These are phyloP conservation scores for Cylloceria caligata DNA, from an alignment of 2,888 invertebrate genomes.

Conservation along the genomic window DNA sequence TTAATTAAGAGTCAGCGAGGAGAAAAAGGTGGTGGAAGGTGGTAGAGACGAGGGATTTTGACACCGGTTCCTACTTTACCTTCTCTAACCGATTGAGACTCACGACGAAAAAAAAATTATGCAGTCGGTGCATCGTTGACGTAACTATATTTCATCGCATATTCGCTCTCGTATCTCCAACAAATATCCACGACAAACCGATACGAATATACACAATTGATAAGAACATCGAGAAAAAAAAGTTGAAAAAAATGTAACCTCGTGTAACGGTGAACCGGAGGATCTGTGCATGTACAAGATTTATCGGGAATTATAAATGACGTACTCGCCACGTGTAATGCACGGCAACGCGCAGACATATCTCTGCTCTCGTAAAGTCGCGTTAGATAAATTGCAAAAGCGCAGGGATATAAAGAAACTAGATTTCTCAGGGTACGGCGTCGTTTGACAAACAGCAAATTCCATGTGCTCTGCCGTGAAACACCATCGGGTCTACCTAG, in stretches of 20 bases:
- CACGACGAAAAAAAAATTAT: not conserved
- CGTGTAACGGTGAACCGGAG: not conserved
- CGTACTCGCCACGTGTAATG: conserved; percentile 20
- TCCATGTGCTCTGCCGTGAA: conserved; percentile 44
- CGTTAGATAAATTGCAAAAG: conserved; percentile 46
- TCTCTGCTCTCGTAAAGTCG: conserved; percentile 35
- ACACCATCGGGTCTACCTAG: conserved; percentile 27
- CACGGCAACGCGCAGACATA: conserved; percentile 24
- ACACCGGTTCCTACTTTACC: conserved; percentile 37
- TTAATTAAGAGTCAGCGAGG: conserved; percentile 54
- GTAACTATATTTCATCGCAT: not conserved
- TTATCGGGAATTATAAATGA: conserved; percentile 53
- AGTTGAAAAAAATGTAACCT: too few relatives aligned
- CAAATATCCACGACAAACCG: too few relatives aligned
- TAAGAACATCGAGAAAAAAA: conserved; percentile 19
- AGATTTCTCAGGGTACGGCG: conserved; percentile 41
- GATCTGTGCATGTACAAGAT: conserved; percentile 29
- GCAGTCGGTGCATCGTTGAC: conserved; percentile 20
- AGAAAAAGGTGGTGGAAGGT: not conserved
- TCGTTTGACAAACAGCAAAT: conserved; percentile 56
- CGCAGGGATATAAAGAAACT: conserved; percentile 44
- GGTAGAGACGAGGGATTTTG: conserved; percentile 34
- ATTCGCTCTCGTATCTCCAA: too few relatives aligned
- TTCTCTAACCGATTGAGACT: not conserved
- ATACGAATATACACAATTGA: not conserved